These are phyloP conservation scores for Drosophila teissieri DNA, from an alignment of 1,140 invertebrate species.

Conservation along the genomic window DNA sequence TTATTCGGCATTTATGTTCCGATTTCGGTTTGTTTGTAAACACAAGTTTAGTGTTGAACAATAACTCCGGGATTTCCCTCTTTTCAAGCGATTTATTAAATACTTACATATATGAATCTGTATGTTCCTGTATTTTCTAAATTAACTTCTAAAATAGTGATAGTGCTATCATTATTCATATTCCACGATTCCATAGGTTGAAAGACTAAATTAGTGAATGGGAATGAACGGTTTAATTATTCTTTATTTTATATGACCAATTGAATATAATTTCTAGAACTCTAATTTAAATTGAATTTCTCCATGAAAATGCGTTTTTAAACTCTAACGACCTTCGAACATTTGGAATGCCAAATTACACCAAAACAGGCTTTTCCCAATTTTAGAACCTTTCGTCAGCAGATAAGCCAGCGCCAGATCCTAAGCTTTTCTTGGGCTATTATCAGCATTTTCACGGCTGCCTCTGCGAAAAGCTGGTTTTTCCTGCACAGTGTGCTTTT, in stretches of 20 bases:
- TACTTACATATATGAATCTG: background rate
- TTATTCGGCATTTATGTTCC: constrained; percentile 19
- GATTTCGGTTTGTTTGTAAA: constrained; percentile 32
- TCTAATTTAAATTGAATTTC: too few relatives aligned
- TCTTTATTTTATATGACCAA: too few relatives aligned
- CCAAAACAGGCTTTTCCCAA: constrained; percentile 8
- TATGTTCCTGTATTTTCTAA: too few relatives aligned
- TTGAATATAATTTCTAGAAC: too few relatives aligned
- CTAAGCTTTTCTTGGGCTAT: constrained; percentile 30
- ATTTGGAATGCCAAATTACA: background rate
- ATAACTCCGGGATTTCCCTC: background rate
- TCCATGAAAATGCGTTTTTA: background rate
- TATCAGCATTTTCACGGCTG: constrained; percentile 64
- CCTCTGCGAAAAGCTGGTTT: constrained; percentile 62
- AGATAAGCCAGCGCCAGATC: constrained; percentile 40
- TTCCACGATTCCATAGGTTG: too few relatives aligned
- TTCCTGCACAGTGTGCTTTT: constrained; percentile 80
- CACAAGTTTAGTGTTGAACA: constrained; percentile 7
- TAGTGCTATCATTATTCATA: background rate
- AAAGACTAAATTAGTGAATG: too few relatives aligned
- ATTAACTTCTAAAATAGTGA: background rate
- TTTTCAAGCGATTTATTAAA: background rate
- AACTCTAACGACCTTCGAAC: background rate
- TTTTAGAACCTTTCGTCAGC: constrained; percentile 46
- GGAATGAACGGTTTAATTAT: too few relatives aligned